These are phyloP conservation scores for Drosophila nr. perissopoda DNA, from an alignment of 2,888 invertebrate genomes.

Conservation along the genomic window DNA sequence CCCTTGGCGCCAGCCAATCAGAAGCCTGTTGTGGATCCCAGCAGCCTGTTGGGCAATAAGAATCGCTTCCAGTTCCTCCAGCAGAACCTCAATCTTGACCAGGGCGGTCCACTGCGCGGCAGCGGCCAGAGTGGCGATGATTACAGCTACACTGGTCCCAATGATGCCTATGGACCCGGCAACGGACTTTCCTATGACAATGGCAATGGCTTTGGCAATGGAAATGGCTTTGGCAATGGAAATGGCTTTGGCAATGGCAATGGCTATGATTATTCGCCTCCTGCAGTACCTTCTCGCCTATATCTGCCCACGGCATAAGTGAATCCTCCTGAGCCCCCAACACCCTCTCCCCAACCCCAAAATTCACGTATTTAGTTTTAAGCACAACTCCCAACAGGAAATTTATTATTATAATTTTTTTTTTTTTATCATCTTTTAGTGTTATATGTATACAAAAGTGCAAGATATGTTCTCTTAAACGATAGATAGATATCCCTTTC, in stretches of 20 bases:
- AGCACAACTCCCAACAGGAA: conserved; percentile 63
- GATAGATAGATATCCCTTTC: conserved; percentile 2
- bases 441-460: conserved; percentile 55
- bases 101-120: conserved; percentile 73
- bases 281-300: conserved; percentile 69
- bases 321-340: not conserved
- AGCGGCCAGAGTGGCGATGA: conserved; percentile 82
- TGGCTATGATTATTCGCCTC: conserved; percentile 78
- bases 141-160: conserved; percentile 69
- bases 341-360: conserved; percentile 16
- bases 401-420: conserved; percentile 48
- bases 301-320: conserved; percentile 77
- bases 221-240: conserved; percentile 43
- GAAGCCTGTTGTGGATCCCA: conserved; percentile 57
- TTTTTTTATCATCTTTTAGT: conserved; percentile 74
- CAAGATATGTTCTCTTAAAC: conserved; percentile 36
- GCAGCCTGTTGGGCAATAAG: conserved; percentile 69
- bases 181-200: not conserved
- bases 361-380: conserved; percentile 73
- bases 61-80: conserved; percentile 83
- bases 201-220: conserved; percentile 6
- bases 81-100: conserved; percentile 78
- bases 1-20: conserved; percentile 47
- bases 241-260: conserved; percentile 10
- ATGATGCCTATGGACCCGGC: conserved; percentile 9